Base-by-base conservation (phyloP, 2,113 vertebrate species). In the Eulacestoma nigropectus region DNA sequence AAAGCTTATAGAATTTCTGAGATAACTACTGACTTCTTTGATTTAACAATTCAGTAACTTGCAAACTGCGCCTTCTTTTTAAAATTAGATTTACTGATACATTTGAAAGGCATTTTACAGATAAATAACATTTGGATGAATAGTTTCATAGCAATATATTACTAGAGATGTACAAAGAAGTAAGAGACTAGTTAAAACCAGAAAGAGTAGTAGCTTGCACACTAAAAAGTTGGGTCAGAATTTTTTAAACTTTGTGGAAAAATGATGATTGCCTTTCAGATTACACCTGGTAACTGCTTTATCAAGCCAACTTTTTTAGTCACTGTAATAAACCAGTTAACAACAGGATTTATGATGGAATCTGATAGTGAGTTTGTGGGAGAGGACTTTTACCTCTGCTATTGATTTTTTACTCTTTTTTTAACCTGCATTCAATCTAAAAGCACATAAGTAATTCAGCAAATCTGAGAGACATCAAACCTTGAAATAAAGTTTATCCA, bases 401-500 rank as follows among this genome's bases (percentile, higher is more conserved):
- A 4, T 80, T 1, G 1, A 30, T 73, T 70, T 78, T 32, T 41
- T 29, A 33, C 32, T 76, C 78, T 89, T 93, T n/a, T 59, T 91
- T 47, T 67, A 90, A 93, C 69, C 70, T 97, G 46, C 41, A 93
- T 57, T 69, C 64, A 41, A 44, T 84, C 76, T 74, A 78, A 91
- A 88, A 7, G 29, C 63, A 93, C 63, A 29, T 76, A 86, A 95
- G 39, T 64, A 95, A 93, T 93, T 94, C 87, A 89, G 78, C 56
- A 95, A 93, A 96, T 95, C 72, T 96, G 95, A 46, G 95, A n/a
- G 46, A 95, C 86, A 94, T 77, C 87, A 89, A 63, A 95, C 60
- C 68, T 96, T 30, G 18, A 96, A 97, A 88, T 94, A 95, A 92
- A 81, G 77, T 96, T 96, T 97, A 94, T 95, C 84, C 76, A 77